phyloP scores from a whole-genome alignment of 2,888 invertebrate species.

The Galerucella pusilla region DNA sequence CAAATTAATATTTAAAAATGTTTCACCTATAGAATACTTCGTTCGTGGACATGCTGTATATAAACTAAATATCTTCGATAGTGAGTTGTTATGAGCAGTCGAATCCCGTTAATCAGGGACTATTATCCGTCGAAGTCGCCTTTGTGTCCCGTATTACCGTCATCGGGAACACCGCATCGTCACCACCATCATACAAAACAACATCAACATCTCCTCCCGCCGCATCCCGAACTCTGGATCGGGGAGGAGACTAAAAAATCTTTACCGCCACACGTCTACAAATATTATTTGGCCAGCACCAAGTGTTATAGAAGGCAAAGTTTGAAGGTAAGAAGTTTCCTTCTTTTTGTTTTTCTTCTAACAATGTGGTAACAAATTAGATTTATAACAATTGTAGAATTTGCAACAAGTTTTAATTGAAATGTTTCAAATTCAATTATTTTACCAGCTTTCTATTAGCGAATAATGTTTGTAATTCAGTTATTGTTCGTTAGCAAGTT shows the following conservation, averaged over 20 bases:
- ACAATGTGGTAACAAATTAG: too few relatives aligned
- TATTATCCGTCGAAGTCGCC: slow-evolving; percentile 60
- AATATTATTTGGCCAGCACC: slow-evolving; percentile 71
- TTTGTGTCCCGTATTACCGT: slow-evolving; percentile 56
- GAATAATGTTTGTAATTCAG: not conserved
- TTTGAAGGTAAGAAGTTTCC: slow-evolving; percentile 59
- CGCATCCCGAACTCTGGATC: slow-evolving; percentile 68
- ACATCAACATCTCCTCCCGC: slow-evolving; percentile 9
- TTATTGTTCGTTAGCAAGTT: not conserved
- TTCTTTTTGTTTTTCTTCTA: too few relatives aligned
- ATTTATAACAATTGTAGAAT: not conserved
- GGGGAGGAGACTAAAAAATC: slow-evolving; percentile 74
- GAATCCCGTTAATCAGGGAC: slow-evolving; percentile 62
- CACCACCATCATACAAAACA: not conserved
- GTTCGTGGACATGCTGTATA: not conserved
- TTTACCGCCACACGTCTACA: slow-evolving; percentile 74
- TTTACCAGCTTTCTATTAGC: not conserved
- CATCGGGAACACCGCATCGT: slow-evolving; percentile 43
- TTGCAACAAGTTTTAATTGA: slow-evolving; percentile 7
- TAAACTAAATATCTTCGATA: slow-evolving; percentile 21
- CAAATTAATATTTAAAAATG: too few relatives aligned
- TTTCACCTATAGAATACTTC: too few relatives aligned
- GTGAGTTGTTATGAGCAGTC: slow-evolving; percentile 58
- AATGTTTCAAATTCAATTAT: not conserved
- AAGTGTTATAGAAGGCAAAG: slow-evolving; percentile 63